Base-by-base conservation (phyloP, 2,888 invertebrate species). In the Agriopis aurantiaria region DNA sequence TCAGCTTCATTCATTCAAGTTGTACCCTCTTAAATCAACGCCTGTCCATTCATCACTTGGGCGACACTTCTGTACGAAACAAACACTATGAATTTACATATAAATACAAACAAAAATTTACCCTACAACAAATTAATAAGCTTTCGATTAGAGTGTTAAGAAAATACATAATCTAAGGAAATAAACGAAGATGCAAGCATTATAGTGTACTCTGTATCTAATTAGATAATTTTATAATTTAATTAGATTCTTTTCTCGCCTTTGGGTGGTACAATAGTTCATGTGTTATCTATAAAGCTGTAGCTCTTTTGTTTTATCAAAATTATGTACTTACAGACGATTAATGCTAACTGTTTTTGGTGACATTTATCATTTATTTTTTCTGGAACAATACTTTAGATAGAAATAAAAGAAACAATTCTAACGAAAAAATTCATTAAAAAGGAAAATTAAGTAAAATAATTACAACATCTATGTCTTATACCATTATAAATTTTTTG, bases 21-120 rank as follows among this genome's bases (percentile, higher is more conserved):
- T 73, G 81, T 82, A 89, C 89, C 90, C 89, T 88, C 86, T 87
- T 92, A 91, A 92, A 91, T 91, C 91, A 91, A 89, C 74, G 79
- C 76, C 77, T 78, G 77, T 72, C 87, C 89, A 92, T 93, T 91
- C 92, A 91, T 93, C 92, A 91, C 88, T 76, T 11, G 71, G 64
- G 79, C 80, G 91, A 91, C 91, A 89, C 81, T 86, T 88, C 79
- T 85, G 83, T 85, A 85, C 85, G 78, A 81, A 82, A 76, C 76
- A 80, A 82, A 84, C 78, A 80, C 77, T 78, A 78, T 72, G 74
- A 78, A 82, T 72, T 77, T 75, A 74, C 72, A 60, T 72, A 76
- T 45, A 69, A 82, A 78, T 61, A 60, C 80, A 84, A 75, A 67
- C 74, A 66, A 88, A 88, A 85, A 45, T 72, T 69, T 78, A 82